Conservation (phyloP, 2,113 vertebrate genomes). For the Ptilonorhynchus violaceus region DNA sequence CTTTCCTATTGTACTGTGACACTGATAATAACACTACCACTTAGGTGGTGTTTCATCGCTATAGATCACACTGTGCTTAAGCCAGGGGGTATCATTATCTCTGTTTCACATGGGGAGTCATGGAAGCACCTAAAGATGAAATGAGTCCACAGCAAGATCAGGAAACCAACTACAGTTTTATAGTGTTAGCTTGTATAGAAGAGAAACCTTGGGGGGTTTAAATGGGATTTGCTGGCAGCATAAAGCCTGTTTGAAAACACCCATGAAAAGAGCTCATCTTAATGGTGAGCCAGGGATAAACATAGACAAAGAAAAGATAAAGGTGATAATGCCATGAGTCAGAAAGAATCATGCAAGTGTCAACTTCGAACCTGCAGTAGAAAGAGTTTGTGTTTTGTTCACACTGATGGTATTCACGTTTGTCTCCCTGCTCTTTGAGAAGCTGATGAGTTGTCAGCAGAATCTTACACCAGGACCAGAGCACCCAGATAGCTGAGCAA, state of each 20-base stretch:
- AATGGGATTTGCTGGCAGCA: not conserved
- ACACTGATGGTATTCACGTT: not conserved
- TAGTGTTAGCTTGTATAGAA: not conserved
- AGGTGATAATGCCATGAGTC: not conserved
- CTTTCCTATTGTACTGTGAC: not conserved
- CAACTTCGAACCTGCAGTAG: not conserved
- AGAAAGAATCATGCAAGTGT: not conserved
- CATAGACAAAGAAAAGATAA: not conserved
- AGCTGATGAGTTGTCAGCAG: not conserved
- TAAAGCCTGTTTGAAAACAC: not conserved
- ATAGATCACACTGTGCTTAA: slow-evolving; percentile 1
- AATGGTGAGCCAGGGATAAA: not conserved
- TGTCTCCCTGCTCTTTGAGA: not conserved
- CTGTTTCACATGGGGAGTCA: slow-evolving; percentile 7
- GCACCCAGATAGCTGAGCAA: not conserved
- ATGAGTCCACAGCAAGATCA: not conserved
- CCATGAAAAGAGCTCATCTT: not conserved
- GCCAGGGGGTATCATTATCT: slow-evolving; percentile 31
- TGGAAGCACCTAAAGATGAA: slow-evolving; percentile 10
- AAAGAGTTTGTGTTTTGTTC: not conserved
- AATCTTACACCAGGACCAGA: not conserved
- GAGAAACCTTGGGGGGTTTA: not conserved
- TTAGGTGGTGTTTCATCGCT: slow-evolving; percentile 16
- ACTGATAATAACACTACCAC: slow-evolving; percentile 4
- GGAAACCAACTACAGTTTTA: not conserved